Conservation (phyloP, 2,797 vertebrate genomes). For the Onychomys leucogaster region DNA sequence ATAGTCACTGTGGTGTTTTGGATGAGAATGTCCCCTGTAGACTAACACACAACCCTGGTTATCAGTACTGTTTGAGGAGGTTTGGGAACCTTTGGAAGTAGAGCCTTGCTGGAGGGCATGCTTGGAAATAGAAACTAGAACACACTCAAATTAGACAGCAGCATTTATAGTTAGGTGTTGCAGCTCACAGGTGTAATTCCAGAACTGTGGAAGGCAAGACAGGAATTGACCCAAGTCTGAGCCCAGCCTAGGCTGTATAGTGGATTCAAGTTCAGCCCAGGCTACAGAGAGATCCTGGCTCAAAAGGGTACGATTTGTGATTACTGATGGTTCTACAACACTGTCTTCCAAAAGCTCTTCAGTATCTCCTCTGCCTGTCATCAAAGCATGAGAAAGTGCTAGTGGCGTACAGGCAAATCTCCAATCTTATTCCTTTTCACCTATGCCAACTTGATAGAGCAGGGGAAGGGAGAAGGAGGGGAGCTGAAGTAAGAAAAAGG, state of each 20-base stretch:
- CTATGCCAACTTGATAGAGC: background rate
- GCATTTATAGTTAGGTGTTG: background rate
- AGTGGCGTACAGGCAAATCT: background rate
- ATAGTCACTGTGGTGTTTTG: background rate
- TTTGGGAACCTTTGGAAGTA: background rate
- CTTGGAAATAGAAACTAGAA: background rate
- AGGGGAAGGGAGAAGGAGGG: too few species aligned
- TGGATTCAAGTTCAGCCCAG: background rate
- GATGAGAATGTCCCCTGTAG: background rate
- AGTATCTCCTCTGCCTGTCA: background rate
- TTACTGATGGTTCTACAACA: background rate
- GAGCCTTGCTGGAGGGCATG: background rate
- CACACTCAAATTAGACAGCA: background rate
- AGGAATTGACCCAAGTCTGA: background rate
- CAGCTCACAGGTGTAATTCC: background rate
- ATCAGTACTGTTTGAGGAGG: background rate
- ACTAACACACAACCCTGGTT: background rate
- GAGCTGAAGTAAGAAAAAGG: background rate
- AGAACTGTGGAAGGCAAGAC: background rate
- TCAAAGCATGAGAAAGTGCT: background rate
- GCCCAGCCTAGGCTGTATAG: background rate
- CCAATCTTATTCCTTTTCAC: background rate
- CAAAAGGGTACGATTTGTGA: background rate
- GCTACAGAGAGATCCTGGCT: background rate
- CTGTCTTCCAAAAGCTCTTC: background rate